These are phyloP conservation scores for Drosophila hawaiiensis DNA, from an alignment of 2,888 invertebrate genomes.

Conservation along the genomic window DNA sequence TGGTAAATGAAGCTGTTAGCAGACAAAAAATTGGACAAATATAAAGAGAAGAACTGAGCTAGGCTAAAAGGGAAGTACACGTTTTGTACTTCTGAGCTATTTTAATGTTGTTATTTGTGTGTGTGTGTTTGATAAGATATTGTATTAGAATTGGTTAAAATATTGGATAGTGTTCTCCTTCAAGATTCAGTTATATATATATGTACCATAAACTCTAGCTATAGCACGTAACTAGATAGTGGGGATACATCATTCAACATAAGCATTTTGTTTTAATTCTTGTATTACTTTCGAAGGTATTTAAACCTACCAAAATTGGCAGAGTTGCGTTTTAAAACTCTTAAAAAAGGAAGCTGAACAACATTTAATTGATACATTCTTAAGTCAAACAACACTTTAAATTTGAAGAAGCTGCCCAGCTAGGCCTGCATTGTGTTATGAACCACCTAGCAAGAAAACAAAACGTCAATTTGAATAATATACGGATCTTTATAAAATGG, in stretches of 20 bases:
- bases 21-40: slow-evolving; percentile 12
- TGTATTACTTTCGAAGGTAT: not conserved
- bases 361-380: not conserved
- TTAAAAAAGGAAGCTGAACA: not conserved
- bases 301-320: not conserved
- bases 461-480: not conserved
- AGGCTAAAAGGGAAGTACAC: not conserved
- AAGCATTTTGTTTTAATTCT: not conserved
- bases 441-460: not conserved
- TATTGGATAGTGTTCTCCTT: not conserved
- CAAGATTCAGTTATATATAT: not conserved
- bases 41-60: not conserved
- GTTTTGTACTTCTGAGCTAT: slow-evolving; percentile 2
- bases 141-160: not conserved
- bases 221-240: too few species aligned
- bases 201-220: too few species aligned
- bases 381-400: not conserved
- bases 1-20: slow-evolving; percentile 56
- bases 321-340: not conserved
- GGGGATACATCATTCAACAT: too few species aligned
- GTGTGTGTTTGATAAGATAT: not conserved
- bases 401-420: not conserved
- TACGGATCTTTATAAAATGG: not conserved
- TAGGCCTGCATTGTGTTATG: not conserved
- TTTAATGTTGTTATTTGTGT: not conserved